Percentiles rank a stretch among this genome's conserved stretches.
Evolutionary conservation across 1,140 invertebrate species (phyloP).

Genomic region (Drosophila takahashii): DNA sequence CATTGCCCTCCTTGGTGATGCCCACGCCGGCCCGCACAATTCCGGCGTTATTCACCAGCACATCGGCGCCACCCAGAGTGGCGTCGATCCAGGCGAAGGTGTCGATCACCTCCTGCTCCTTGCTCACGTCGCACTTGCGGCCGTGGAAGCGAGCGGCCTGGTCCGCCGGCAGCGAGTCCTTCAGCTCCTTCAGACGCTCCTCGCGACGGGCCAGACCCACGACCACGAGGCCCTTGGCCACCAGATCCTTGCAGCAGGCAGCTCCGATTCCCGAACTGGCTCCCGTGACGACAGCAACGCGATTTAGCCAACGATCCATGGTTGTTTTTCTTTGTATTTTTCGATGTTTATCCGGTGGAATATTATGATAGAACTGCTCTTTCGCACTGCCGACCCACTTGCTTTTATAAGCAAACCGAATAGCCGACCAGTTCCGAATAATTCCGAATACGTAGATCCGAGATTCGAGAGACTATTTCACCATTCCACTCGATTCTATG

Average conservation of each 20-base stretch:
- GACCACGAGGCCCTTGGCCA: conserved; percentile 87
- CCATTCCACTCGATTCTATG: conserved; percentile 1
- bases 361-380: conserved; percentile 19
- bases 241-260: conserved; percentile 83
- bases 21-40: conserved; percentile 61
- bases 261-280: conserved; percentile 87
- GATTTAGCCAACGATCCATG: conserved; percentile 80
- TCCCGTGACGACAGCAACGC: conserved; percentile 74
- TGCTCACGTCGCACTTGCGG: conserved; percentile 87
- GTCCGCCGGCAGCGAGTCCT: conserved; percentile 52
- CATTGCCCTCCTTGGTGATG: conserved; percentile 40
- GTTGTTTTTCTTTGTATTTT: not conserved
- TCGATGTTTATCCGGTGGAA: not conserved
- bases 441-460: not conserved
- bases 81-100: conserved; percentile 88
- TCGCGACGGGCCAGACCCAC: conserved; percentile 89
- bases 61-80: conserved; percentile 88
- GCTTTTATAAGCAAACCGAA: not conserved
- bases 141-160: conserved; percentile 84
- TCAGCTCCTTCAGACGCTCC: conserved; percentile 85
- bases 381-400: not conserved
- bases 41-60: conserved; percentile 92
- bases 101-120: conserved; percentile 88
- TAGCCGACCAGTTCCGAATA: not conserved
- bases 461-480: conserved; percentile 16